Conservation (phyloP, 1,140 invertebrate genomes). For the Telenomus remus region DNA sequence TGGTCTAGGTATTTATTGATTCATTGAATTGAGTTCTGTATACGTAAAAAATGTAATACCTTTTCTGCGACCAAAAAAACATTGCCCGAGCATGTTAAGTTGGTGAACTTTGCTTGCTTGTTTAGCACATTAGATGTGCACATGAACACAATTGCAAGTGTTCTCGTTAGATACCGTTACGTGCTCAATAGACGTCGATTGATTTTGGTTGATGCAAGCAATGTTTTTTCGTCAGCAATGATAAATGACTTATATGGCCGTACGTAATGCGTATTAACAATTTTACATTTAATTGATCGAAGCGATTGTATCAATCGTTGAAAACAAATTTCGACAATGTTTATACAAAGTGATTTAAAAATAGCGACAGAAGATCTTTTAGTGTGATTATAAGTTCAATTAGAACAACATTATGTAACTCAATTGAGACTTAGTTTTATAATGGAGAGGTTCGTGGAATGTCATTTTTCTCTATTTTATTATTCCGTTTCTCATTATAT, state of each 20-base stretch:
- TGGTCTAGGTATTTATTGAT: slow-evolving; percentile 54
- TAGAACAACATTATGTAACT: background rate
- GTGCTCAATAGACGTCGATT: slow-evolving; percentile 24
- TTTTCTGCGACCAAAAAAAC: too few relatives aligned
- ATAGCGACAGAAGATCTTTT: slow-evolving; percentile 26
- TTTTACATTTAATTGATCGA: slow-evolving; percentile 52
- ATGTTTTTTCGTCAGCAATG: slow-evolving; percentile 37
- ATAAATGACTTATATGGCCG: slow-evolving; percentile 42
- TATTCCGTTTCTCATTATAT: too few relatives aligned
- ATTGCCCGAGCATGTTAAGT: too few relatives aligned
- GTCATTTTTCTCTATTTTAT: too few relatives aligned
- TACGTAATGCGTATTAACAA: slow-evolving; percentile 42
- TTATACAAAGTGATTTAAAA: slow-evolving; percentile 54
- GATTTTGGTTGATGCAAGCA: slow-evolving; percentile 38
- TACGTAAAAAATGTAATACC: too few relatives aligned
- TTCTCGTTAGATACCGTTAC: slow-evolving; percentile 13
- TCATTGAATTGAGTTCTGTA: slow-evolving; percentile 40
- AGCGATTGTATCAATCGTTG: slow-evolving; percentile 59
- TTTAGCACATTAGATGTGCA: too few relatives aligned
- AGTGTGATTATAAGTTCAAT: background rate
- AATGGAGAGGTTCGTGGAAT: too few relatives aligned
- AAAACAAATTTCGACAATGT: slow-evolving; percentile 44
- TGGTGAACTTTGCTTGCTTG: too few relatives aligned
- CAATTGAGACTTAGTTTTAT: too few relatives aligned
- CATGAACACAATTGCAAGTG: background rate